Evolutionary conservation across 2,888 invertebrate species (phyloP).

Genomic region (Malachius bipustulatus): DNA sequence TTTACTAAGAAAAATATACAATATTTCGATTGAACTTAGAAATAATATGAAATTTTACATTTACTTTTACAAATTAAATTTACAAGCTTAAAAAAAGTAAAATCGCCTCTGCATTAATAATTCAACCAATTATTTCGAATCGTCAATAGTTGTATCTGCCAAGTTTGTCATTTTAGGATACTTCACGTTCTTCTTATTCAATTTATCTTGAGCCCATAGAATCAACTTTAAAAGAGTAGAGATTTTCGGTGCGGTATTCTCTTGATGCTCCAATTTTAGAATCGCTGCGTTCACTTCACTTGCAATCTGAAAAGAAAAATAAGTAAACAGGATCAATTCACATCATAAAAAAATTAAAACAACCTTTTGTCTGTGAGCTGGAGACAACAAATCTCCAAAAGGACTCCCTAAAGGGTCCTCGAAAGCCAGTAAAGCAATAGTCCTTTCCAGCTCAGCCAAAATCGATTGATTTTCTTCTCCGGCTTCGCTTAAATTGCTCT

Average conservation of each 20-base stretch:
- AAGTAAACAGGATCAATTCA: neutral
- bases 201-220: conserved; percentile 90
- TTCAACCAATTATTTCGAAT: too few species aligned
- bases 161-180: conserved; percentile 94
- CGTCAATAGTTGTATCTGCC: conserved; percentile 71
- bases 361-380: conserved; percentile 91
- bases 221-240: conserved; percentile 86
- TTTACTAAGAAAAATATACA: too few species aligned
- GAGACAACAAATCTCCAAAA: conserved; percentile 86
- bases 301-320: conserved; percentile 57
- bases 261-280: conserved; percentile 83
- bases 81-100: too few species aligned
- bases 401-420: conserved; percentile 92
- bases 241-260: conserved; percentile 81
- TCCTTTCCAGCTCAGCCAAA: conserved; percentile 78
- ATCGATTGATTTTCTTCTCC: conserved; percentile 69
- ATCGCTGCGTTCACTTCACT: conserved; percentile 98
- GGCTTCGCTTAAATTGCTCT: conserved; percentile 78
- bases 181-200: conserved; percentile 88
- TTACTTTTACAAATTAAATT: too few species aligned
- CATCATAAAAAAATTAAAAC: neutral
- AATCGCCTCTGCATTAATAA: too few species aligned
- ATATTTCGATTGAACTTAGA: too few species aligned
- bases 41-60: too few species aligned
- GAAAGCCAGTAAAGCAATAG: conserved; percentile 89